Evolutionary conservation across 2,113 vertebrate species (phyloP).

Genomic region (Rhinogobius similis): DNA sequence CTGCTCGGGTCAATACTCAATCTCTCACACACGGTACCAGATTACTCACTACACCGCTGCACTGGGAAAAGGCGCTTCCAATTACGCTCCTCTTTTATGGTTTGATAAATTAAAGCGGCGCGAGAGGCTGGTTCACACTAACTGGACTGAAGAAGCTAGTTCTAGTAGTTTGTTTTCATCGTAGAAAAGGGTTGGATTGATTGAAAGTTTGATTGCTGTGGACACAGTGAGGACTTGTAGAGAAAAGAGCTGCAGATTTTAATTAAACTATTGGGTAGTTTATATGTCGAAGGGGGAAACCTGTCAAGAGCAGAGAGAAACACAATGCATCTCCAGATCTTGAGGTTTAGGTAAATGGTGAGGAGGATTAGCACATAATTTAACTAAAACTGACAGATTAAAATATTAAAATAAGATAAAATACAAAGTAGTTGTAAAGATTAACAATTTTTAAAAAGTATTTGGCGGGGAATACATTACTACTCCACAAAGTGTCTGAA

Average conservation of each 20-base stretch:
- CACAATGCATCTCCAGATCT: no score
- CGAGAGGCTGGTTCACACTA: not conserved
- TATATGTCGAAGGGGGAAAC: not conserved
- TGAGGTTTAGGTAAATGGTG: no score
- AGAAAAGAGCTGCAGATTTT: not conserved
- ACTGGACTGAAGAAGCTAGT: not conserved
- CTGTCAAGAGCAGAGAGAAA: not conserved
- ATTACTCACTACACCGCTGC: not conserved
- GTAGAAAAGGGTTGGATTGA: not conserved
- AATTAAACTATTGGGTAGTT: not conserved
- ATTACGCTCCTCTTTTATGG: not conserved
- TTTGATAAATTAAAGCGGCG: not conserved
- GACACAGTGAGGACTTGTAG: not conserved
- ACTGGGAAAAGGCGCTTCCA: not conserved
- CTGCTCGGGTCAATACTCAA: not conserved
- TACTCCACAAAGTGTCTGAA: no score
- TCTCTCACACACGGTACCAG: not conserved
- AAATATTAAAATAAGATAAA: no score
- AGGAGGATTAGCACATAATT: no score
- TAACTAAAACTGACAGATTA: no score
- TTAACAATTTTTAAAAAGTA: no score
- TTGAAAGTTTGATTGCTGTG: not conserved
- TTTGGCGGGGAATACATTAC: no score
- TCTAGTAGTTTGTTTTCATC: not conserved
- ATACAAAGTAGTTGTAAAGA: no score